phyloP scores from a whole-genome alignment of 1,140 invertebrate genomes.

The Drosophila eugracilis region DNA sequence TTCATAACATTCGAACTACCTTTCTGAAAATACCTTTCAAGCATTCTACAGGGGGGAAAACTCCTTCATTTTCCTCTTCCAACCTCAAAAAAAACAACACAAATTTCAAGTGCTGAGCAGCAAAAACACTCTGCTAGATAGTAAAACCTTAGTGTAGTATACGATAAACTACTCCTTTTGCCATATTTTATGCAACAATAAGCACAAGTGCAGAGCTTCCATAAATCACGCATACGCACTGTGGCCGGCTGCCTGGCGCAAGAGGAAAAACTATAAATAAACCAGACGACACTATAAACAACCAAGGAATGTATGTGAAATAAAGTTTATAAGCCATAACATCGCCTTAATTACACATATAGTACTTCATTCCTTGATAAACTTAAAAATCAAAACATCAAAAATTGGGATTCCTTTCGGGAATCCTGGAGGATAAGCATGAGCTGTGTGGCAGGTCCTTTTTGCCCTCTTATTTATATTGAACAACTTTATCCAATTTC shows the following conservation, averaged over 20 bases:
- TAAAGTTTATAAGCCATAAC: constrained; percentile 21
- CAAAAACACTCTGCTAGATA: constrained; percentile 18
- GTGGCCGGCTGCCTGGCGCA: constrained; percentile 36
- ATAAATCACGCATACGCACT: constrained; percentile 80
- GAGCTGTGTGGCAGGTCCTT: constrained; percentile 15
- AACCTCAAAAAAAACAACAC: background rate
- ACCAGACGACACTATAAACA: constrained; percentile 53
- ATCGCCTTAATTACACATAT: constrained; percentile 30
- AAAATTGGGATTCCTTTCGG: constrained; percentile 1
- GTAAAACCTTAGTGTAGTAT: constrained; percentile 5
- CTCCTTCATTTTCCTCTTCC: background rate
- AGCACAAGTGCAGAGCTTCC: constrained; percentile 31
- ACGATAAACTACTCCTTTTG: constrained; percentile 26
- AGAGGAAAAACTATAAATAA: constrained; percentile 69
- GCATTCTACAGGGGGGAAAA: background rate
- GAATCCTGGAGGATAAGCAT: constrained; percentile 1
- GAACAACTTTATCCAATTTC: constrained; percentile 81
- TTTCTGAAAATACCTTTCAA: background rate
- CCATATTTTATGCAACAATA: constrained; percentile 43
- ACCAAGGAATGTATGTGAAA: constrained; percentile 30
- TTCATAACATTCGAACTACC: background rate
- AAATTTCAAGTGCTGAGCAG: constrained; percentile 21
- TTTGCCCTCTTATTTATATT: constrained; percentile 11
- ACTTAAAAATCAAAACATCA: constrained; percentile 77
- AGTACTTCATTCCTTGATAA: background rate